Evolutionary conservation across 2,888 invertebrate genomes (phyloP).

Genomic region (Cerceris ruficornis): DNA sequence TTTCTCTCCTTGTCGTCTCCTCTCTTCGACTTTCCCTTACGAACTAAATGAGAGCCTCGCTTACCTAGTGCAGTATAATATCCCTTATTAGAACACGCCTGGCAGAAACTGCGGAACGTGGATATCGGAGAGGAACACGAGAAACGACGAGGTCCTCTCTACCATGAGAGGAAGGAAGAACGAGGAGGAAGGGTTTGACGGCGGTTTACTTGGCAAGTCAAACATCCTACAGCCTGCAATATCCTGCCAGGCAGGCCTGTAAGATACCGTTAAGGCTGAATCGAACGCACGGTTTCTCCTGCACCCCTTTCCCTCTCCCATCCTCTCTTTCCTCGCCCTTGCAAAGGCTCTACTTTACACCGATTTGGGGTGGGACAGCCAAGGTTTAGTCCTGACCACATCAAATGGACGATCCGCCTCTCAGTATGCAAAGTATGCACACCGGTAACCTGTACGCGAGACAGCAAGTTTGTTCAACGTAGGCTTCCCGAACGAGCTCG

Average conservation of each 20-base stretch:
- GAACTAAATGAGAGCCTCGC: constrained; percentile 19
- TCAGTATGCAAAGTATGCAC: constrained; percentile 70
- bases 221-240: constrained; percentile 76
- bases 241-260: constrained; percentile 71
- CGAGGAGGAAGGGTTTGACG: constrained; percentile 47
- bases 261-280: constrained; percentile 72
- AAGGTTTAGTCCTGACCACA: constrained; percentile 69
- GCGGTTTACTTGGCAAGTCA: constrained; percentile 78
- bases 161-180: not conserved
- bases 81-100: constrained; percentile 66
- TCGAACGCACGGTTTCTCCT: constrained; percentile 53
- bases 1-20: constrained; percentile 8
- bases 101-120: constrained; percentile 58
- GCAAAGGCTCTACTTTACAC: constrained; percentile 13
- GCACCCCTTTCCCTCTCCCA: not conserved
- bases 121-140: constrained; percentile 58
- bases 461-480: constrained; percentile 48
- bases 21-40: constrained; percentile 1
- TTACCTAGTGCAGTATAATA: constrained; percentile 58
- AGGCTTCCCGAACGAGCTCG: constrained; percentile 28
- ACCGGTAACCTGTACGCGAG: constrained; percentile 35
- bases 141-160: constrained; percentile 44
- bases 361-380: constrained; percentile 24
- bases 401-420: constrained; percentile 69
- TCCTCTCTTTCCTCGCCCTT: constrained; percentile 6